phyloP scores from a whole-genome alignment of 2,113 vertebrate genomes.

The Quiscalus mexicanus region DNA sequence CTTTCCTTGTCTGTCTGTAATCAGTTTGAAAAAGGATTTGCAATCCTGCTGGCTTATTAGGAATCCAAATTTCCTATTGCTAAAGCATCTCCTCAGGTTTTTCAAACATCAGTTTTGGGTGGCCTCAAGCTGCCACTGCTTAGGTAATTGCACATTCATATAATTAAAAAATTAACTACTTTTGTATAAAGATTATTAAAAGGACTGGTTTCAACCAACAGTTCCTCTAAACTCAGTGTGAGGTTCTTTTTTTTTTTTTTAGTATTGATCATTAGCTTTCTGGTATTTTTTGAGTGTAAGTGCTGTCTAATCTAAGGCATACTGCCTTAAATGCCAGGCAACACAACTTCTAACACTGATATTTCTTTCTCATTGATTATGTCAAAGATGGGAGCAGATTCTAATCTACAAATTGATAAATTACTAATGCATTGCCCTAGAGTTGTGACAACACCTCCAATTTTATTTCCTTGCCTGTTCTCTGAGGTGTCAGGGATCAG shows the following conservation, averaged over 20 bases:
- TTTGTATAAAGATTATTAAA: background rate
- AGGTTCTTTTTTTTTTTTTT: background rate
- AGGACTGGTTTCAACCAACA: background rate
- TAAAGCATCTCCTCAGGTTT: background rate
- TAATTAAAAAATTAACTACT: background rate
- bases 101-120: background rate
- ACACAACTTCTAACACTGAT: background rate
- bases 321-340: background rate
- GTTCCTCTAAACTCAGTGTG: background rate
- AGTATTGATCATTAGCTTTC: background rate
- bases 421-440: background rate
- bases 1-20: background rate
- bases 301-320: background rate
- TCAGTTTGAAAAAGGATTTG: background rate
- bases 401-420: background rate
- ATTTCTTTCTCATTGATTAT: background rate
- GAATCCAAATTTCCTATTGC: background rate
- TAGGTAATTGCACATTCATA: background rate
- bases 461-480: background rate
- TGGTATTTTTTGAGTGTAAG: background rate
- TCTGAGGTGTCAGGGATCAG: background rate
- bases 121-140: background rate
- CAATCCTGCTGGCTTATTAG: background rate
- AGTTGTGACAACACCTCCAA: background rate
- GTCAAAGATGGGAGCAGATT: background rate